Conservation (phyloP, 2,113 vertebrate species). For the Panurus biarmicus region DNA sequence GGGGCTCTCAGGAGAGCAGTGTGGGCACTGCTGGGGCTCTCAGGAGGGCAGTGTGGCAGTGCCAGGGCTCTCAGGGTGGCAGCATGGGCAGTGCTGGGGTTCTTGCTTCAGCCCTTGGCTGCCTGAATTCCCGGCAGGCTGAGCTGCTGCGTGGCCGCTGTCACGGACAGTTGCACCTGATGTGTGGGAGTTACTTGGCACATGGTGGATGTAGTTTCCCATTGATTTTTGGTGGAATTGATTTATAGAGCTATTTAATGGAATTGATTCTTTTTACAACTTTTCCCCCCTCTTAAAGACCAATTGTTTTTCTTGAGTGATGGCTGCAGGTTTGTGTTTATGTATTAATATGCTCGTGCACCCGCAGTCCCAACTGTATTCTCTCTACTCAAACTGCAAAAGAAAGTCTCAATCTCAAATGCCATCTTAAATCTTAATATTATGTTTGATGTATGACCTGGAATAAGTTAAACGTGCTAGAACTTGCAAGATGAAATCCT, state of each 20-base stretch:
- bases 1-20: neutral
- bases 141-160: neutral
- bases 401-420: slow-evolving; percentile 33
- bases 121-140: neutral
- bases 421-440: slow-evolving; percentile 44
- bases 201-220: slow-evolving; percentile 12
- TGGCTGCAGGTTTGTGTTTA: slow-evolving; percentile 27
- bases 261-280: slow-evolving; percentile 59
- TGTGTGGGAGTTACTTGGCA: slow-evolving; percentile 31
- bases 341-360: slow-evolving; percentile 1
- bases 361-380: neutral
- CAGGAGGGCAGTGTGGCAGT: neutral
- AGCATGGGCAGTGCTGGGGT: neutral
- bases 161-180: slow-evolving; percentile 18
- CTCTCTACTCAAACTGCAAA: neutral
- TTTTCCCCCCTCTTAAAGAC: slow-evolving; percentile 47
- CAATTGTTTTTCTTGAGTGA: slow-evolving; percentile 43
- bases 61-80: neutral
- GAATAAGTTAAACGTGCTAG: slow-evolving; percentile 49
- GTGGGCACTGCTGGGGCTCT: neutral
- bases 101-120: neutral
- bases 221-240: slow-evolving; percentile 62
- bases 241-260: slow-evolving; percentile 61
- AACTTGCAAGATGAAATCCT: slow-evolving; percentile 53
- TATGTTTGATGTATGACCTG: slow-evolving; percentile 46